A percentile compares a stretch with the other conserved stretches of the same genome.
These are phyloP conservation scores for Pseudotriccus pelzelni DNA, from an alignment of 2,797 vertebrate genomes.

Conservation along the genomic window DNA sequence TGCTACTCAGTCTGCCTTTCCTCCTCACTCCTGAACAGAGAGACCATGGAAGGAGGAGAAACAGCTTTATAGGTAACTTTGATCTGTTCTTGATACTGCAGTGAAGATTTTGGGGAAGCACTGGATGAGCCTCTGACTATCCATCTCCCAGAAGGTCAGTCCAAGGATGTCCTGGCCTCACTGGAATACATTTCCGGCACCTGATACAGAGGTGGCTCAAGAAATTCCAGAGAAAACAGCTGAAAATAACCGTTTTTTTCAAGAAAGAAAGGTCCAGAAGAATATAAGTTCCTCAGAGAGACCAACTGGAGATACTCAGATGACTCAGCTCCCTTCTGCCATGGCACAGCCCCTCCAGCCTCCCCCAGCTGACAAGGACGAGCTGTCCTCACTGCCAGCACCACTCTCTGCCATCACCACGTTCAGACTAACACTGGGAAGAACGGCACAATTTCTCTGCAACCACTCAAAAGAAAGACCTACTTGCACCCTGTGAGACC, in stretches of 20 bases:
- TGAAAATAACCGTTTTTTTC: background rate
- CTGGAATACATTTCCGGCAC: background rate
- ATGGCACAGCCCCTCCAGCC: background rate
- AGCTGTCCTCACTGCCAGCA: background rate
- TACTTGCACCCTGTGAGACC: background rate
- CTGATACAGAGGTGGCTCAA: accelerated
- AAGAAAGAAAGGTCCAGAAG: background rate
- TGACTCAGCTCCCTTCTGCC: background rate
- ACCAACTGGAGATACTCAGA: background rate
- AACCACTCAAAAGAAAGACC: background rate
- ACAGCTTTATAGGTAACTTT: background rate
- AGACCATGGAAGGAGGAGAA: background rate
- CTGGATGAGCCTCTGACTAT: background rate
- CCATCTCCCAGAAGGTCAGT: background rate
- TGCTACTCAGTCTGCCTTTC: background rate
- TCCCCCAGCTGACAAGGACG: background rate
- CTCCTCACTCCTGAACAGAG: background rate
- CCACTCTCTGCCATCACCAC: background rate
- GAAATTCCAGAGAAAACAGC: background rate
- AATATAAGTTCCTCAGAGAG: background rate
- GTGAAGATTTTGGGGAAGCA: background rate
- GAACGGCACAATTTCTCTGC: background rate
- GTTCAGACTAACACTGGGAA: background rate
- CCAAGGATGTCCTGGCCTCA: background rate
- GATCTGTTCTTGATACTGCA: background rate